A percentile compares a stretch with the other conserved stretches of the same genome.
Conservation (phyloP, 2,113 vertebrate genomes). For the Poecilia latipinna region DNA sequence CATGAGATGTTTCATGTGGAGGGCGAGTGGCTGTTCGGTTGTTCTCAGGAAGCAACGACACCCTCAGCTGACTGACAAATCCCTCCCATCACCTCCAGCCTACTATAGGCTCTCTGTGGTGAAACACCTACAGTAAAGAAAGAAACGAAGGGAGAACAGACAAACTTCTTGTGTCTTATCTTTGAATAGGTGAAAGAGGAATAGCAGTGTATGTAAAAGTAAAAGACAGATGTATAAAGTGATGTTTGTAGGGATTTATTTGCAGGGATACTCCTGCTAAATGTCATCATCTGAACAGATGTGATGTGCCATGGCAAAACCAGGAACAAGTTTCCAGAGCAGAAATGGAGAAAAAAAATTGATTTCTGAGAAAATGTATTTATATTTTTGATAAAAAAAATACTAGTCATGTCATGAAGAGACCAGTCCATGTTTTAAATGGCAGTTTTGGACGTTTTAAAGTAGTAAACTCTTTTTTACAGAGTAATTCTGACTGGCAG, state of each 20-base stretch:
- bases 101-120: not conserved
- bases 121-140: not conserved
- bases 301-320: too few species aligned
- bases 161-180: not conserved
- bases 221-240: not conserved
- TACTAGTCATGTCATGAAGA: too few species aligned
- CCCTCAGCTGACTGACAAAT: constrained; percentile 44
- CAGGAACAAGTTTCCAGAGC: too few species aligned
- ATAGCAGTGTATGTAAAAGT: not conserved
- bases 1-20: constrained; percentile 31
- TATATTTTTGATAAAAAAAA: too few species aligned
- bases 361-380: too few species aligned
- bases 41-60: constrained; percentile 29
- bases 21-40: constrained; percentile 20
- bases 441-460: too few species aligned
- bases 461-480: too few species aligned
- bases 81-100: not conserved
- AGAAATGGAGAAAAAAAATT: too few species aligned
- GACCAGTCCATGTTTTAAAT: too few species aligned
- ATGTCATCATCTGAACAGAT: constrained; percentile 43
- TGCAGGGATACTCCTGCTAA: constrained; percentile 47
- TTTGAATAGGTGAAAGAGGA: not conserved
- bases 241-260: constrained; percentile 33
- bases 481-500: too few species aligned
- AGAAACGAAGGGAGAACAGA: not conserved